phyloP scores from a whole-genome alignment of 2,113 vertebrate genomes.

The Dromiciops gliroides region DNA sequence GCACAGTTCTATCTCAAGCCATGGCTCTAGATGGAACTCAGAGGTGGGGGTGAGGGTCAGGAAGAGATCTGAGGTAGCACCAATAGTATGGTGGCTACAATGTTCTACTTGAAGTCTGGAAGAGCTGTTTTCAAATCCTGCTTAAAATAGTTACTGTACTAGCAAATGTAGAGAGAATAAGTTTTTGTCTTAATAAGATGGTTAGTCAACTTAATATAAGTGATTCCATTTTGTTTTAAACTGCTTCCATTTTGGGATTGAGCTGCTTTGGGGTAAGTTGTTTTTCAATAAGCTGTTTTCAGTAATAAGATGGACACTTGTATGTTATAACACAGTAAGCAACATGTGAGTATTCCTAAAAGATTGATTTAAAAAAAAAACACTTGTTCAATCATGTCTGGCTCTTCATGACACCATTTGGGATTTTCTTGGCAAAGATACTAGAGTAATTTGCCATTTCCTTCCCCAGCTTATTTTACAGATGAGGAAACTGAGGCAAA shows the following conservation, averaged over 20 bases:
- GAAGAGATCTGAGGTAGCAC: not conserved
- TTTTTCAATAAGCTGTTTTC: not conserved
- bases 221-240: not conserved
- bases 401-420: not conserved
- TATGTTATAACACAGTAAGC: not conserved
- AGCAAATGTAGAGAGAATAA: not conserved
- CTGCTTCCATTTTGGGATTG: not conserved
- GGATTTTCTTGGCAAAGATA: not conserved
- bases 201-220: not conserved
- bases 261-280: not conserved
- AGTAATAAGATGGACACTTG: not conserved
- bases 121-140: not conserved
- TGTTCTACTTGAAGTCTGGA: not conserved
- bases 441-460: not conserved
- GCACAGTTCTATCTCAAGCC: not conserved
- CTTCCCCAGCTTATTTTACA: not conserved
- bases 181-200: not conserved
- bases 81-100: not conserved
- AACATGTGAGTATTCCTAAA: not conserved
- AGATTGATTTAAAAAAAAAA: not conserved
- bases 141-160: not conserved
- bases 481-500: not conserved
- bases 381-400: not conserved
- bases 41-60: not conserved
- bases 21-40: not conserved